Base-by-base conservation (phyloP, 2,797 vertebrate genomes). In the Myoxocephalus aenaeus region DNA sequence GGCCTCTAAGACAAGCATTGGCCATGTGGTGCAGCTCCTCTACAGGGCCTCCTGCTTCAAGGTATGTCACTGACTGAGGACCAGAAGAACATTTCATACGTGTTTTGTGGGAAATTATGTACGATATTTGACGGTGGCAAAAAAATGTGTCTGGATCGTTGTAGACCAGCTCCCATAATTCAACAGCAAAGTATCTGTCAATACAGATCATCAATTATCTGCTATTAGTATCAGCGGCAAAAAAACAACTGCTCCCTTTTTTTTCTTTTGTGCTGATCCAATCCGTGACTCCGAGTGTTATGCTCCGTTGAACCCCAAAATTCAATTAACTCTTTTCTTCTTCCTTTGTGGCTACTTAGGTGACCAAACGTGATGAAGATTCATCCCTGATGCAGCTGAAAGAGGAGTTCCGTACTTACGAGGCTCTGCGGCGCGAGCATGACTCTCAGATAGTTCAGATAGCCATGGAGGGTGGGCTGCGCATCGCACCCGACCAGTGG, bases 361-460 rank as follows among this genome's bases (percentile, higher is more conserved):
- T 99, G 85, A 99, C 98, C 63, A 99, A 99, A 90, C 96, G 98
- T 32, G 98, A 99, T 80, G 98, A 99, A 87, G 98, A 99, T 86
- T 99, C 98, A 13, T 99, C 98, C 46, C 92, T 99, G 85, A 99
- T 99, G 98, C 98, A 99, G 25, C 91, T 99, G 83, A 99, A 99
- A 88, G 98, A 99, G 86, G 98, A 99, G 79, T 99, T 99, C 63
- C 95, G 98, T 71, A 99, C 98, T 0, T 99, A 99, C 0, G 98
- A 99, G 86, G 98, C 98, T 58, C 93, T 99, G 90, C 90, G 98
- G 32, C 94, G 98, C 32, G 98, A 99, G 36, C 98, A 99, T 0
- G 98, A 99, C 91, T 99, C 98, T 40, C 98, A 99, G 93, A 99
- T 99, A 44, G 98, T 99, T 73, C 98, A 99, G 68, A 99, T 99